phyloP scores from a whole-genome alignment of 2,888 invertebrate species.

The Acanthoscelides obtectus region DNA sequence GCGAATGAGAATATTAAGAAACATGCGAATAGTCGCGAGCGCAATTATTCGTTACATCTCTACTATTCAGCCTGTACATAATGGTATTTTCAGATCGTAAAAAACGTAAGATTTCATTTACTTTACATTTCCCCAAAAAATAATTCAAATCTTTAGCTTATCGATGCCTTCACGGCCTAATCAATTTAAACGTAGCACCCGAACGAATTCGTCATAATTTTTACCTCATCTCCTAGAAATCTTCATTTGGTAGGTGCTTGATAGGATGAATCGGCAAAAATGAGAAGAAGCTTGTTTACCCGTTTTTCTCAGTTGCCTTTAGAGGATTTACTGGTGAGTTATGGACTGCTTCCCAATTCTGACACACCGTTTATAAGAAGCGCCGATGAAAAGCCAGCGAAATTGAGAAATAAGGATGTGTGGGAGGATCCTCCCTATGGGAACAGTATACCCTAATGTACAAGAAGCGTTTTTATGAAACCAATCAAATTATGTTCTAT shows the following conservation, averaged over 20 bases:
- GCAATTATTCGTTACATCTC: no score
- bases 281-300: not conserved
- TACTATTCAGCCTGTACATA: no score
- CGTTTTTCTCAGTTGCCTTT: not conserved
- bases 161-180: no score
- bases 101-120: no score
- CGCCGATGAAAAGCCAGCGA: not conserved
- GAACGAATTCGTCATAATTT: not conserved
- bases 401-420: not conserved
- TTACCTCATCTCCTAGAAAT: not conserved
- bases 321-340: not conserved
- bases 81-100: no score
- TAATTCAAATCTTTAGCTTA: no score
- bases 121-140: no score
- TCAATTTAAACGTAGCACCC: not conserved
- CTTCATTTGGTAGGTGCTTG: not conserved
- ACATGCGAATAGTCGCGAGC: no score
- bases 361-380: not conserved
- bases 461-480: not conserved
- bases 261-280: not conserved
- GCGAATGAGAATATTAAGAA: no score
- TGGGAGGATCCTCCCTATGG: not conserved
- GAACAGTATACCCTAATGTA: not conserved
- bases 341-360: not conserved
- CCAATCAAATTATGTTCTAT: no score